Percentiles rank a stretch among this genome's conserved stretches.
phyloP scores from a whole-genome alignment of 2,888 invertebrate genomes.

The Trichogramma evanescens region DNA sequence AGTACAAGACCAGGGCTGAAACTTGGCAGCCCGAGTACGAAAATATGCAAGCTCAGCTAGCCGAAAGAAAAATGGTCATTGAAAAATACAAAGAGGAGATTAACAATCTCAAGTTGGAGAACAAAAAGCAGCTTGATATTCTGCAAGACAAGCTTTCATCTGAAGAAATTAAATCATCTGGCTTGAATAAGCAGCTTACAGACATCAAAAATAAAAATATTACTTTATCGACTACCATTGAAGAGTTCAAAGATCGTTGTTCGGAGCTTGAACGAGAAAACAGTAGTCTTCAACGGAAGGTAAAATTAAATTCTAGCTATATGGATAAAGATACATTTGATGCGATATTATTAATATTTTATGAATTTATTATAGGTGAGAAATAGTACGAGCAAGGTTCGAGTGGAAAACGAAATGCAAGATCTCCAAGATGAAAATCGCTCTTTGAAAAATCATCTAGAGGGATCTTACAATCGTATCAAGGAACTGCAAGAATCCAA shows the following conservation, averaged over 20 bases:
- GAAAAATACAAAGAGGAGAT: conserved; percentile 44
- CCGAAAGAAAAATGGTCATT: conserved; percentile 27
- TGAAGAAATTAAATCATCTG: conserved; percentile 38
- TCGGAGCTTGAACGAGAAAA: conserved; percentile 47
- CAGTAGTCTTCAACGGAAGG: conserved; percentile 40
- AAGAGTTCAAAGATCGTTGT: conserved; percentile 50
- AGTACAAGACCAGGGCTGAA: conserved; percentile 42
- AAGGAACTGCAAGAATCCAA: conserved; percentile 34
- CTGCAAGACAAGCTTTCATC: conserved; percentile 30
- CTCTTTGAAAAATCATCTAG: conserved; percentile 38
- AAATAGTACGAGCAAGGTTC: conserved; percentile 50
- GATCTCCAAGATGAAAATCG: conserved; percentile 37
- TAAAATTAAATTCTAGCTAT: conserved; percentile 13
- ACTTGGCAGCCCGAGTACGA: conserved; percentile 35
- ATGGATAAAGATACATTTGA: background rate
- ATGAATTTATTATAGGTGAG: conserved; percentile 36
- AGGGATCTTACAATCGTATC: conserved; percentile 40
- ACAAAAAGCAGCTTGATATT: conserved; percentile 30
- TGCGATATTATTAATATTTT: background rate
- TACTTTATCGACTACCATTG: conserved; percentile 46
- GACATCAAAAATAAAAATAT: conserved; percentile 47
- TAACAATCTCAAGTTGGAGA: conserved; percentile 44
- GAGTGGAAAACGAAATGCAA: conserved; percentile 36
- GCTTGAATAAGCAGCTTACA: conserved; percentile 41
- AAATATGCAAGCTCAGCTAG: conserved; percentile 30